These are phyloP conservation scores for Trichacis sp. DNA, from an alignment of 2,888 invertebrate species.

Conservation along the genomic window DNA sequence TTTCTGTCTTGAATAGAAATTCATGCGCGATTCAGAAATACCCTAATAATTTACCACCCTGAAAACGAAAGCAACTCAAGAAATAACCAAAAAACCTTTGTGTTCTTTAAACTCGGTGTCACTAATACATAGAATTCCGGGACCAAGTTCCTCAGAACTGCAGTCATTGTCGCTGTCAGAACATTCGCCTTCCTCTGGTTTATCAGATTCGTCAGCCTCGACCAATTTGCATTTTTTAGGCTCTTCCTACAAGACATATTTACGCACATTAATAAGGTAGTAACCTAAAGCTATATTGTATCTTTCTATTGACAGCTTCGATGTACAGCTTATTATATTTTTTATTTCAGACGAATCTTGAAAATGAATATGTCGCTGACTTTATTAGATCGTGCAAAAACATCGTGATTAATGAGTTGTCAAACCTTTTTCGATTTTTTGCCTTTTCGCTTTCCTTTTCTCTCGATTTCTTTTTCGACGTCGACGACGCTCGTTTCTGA, in stretches of 20 bases:
- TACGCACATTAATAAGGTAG: constrained; percentile 26
- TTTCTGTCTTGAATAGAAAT: constrained; percentile 2
- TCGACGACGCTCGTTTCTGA: constrained; percentile 50
- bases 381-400: constrained; percentile 23
- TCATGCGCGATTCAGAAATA: constrained; percentile 35
- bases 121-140: too few species aligned
- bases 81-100: constrained; percentile 55
- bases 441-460: constrained; percentile 51
- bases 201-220: constrained; percentile 51
- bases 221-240: constrained; percentile 56
- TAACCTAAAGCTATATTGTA: constrained; percentile 59
- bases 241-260: constrained; percentile 63
- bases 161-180: constrained; percentile 70
- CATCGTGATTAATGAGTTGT: too few species aligned
- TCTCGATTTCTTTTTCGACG: constrained; percentile 34
- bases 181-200: constrained; percentile 78
- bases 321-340: constrained; percentile 62
- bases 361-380: constrained; percentile 38
- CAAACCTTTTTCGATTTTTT: constrained; percentile 50
- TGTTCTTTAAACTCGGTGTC: constrained; percentile 57
- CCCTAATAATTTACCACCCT: too few species aligned
- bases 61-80: neutral
- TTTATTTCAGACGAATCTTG: constrained; percentile 64
- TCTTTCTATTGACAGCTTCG: constrained; percentile 61
- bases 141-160: constrained; percentile 48